Evolutionary conservation across 2,113 vertebrate species (phyloP).

Genomic region (Sterna hirundo): DNA sequence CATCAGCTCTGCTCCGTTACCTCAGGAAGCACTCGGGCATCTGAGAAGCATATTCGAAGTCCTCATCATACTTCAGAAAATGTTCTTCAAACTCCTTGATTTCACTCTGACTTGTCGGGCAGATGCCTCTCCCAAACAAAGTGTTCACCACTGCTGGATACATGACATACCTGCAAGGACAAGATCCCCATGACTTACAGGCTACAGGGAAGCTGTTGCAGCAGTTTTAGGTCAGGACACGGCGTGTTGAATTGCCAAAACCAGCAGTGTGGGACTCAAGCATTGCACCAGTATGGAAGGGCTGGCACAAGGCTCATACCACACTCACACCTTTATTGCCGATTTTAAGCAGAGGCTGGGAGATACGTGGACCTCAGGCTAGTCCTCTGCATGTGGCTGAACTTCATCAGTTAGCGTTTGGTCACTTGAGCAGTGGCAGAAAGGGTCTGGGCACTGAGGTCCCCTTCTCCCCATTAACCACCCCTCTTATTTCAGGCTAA

Average conservation of each 20-base stretch:
- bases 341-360: background rate
- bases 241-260: fast-evolving
- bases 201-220: background rate
- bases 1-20: constrained; percentile 29
- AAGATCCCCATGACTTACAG: background rate
- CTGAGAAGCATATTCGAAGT: constrained; percentile 80
- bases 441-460: background rate
- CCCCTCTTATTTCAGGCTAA: background rate
- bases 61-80: constrained; percentile 79
- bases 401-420: background rate
- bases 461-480: background rate
- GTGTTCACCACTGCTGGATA: constrained; percentile 78
- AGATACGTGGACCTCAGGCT: background rate
- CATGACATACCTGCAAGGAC: constrained; percentile 72
- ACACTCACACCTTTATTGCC: background rate
- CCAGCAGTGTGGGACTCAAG: background rate
- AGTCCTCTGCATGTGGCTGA: background rate
- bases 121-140: constrained; percentile 77
- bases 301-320: background rate
- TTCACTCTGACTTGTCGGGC: constrained; percentile 49
- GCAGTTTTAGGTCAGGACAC: background rate
- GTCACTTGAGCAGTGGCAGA: background rate
- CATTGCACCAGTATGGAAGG: background rate
- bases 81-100: constrained; percentile 76
- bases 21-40: constrained; percentile 78